Conservation (phyloP, 2,797 vertebrate species). For the Lepilemur septentrionalis region DNA sequence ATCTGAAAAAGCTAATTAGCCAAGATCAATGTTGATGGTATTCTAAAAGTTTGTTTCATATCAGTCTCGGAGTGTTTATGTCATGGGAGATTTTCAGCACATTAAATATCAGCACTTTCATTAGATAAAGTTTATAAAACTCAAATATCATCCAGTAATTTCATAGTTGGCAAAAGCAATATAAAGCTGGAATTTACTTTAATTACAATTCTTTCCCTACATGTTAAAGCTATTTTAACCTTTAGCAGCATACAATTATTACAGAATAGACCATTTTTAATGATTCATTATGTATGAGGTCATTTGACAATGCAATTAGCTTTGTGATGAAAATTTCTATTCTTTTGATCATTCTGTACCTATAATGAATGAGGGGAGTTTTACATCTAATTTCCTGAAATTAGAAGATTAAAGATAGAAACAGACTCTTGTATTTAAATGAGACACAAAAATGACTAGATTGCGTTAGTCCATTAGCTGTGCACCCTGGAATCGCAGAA, state of each 20-base stretch:
- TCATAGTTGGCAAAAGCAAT: constrained; percentile 57
- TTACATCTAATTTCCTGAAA: constrained; percentile 78
- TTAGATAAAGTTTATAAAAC: constrained; percentile 63
- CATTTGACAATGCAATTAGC: constrained; percentile 74
- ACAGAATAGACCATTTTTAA: constrained; percentile 75
- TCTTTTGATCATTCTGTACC: constrained; percentile 78
- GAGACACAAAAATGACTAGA: constrained; percentile 43
- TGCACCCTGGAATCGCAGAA: neutral
- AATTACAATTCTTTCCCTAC: constrained; percentile 62
- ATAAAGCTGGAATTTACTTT: constrained; percentile 71
- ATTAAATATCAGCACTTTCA: constrained; percentile 25
- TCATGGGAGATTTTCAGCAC: neutral
- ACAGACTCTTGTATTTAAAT: constrained; percentile 70
- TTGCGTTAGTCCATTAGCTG: constrained; percentile 58
- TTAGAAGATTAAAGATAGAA: constrained; percentile 78
- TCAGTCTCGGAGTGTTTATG: neutral
- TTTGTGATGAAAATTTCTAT: constrained; percentile 79
- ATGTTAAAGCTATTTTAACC: constrained; percentile 70
- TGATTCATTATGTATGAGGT: constrained; percentile 76
- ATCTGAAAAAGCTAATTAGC: constrained; percentile 62
- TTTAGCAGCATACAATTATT: constrained; percentile 71
- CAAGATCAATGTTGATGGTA: constrained; percentile 22
- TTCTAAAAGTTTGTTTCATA: constrained; percentile 34
- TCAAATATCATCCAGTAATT: constrained; percentile 52
- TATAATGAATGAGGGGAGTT: constrained; percentile 74